Base-by-base conservation (phyloP, 2,113 vertebrate species). In the Trogon melanurus region DNA sequence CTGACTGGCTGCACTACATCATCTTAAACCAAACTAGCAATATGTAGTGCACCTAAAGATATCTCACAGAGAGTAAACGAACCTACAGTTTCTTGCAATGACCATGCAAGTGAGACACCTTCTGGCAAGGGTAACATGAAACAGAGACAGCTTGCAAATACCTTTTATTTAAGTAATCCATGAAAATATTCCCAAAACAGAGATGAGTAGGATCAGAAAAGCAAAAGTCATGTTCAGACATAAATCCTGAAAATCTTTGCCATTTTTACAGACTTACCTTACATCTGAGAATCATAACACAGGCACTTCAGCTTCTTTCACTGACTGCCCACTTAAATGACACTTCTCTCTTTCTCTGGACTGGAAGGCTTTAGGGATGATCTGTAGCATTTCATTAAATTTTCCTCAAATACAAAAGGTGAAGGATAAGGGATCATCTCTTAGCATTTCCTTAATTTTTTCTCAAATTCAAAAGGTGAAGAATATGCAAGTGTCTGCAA, bases 21-120 rank as follows among this genome's bases (percentile, higher is more conserved):
- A 62, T 65, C 66, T 64, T 58, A 89, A 94, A 81, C 57, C 76
- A 73, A 91, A 58, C 53, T n/a, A 71, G 50, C 78, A 86, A 54
- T 12, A 34, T 38, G 26, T 16, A 73, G 36, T 50, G 27, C 66
- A 84, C 41, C 79, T 85, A 66, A 61, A 79, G 73, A 45, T 25
- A 87, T 47, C 69, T 87, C 69, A 18, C 0, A 30, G 44, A 73
- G 16, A 67, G 47, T 51, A 93, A 92, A 86, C 1, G 11, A 93
- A 82, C 69, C n/a, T 91, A 67, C 53, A 25, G 22, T 47, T 79
- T 53, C 62, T 73, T 91, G 66, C 83, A 94, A 93, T 82, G 91
- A 89, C 79, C 93, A 96, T 65, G 83, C 95, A 96, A 96, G 95
- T 93, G 93, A 94, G 95, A 95, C 94, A 95, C 93, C 96, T 97